A percentile compares a stretch with the other conserved stretches of the same genome.
Conservation (phyloP, 1,140 invertebrate species). For the Idris sp. region DNA sequence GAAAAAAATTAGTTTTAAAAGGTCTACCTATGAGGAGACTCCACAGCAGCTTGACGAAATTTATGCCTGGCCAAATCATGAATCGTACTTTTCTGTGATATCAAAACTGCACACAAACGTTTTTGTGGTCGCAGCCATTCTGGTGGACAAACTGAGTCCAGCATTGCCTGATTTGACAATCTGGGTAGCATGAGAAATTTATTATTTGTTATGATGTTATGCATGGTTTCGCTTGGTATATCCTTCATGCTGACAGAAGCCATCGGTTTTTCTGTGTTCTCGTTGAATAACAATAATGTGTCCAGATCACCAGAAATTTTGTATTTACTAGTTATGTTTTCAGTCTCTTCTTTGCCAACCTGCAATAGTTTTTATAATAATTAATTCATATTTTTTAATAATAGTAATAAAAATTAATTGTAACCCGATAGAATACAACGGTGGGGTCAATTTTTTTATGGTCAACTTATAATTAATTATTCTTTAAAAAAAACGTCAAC, state of each 20-base stretch:
- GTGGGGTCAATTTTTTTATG: too few relatives aligned
- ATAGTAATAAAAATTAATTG: too few relatives aligned
- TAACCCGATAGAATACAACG: too few relatives aligned
- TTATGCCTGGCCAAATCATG: slow-evolving; percentile 81
- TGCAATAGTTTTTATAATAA: slow-evolving; percentile 63
- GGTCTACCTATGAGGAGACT: slow-evolving; percentile 78
- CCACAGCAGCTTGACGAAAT: slow-evolving; percentile 84
- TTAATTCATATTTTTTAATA: not conserved
- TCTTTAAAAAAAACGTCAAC: too few relatives aligned
- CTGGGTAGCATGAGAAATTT: slow-evolving; percentile 92
- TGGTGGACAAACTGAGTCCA: slow-evolving; percentile 91
- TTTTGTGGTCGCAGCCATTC: slow-evolving; percentile 89
- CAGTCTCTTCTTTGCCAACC: slow-evolving; percentile 84
- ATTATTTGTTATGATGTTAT: slow-evolving; percentile 92
- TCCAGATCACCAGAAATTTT: slow-evolving; percentile 88
- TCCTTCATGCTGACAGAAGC: slow-evolving; percentile 92
- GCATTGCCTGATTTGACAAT: slow-evolving; percentile 91
- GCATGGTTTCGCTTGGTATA: slow-evolving; percentile 90
- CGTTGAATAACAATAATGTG: slow-evolving; percentile 93
- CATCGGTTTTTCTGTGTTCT: slow-evolving; percentile 88
- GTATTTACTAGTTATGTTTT: slow-evolving; percentile 83
- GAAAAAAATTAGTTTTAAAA: too few relatives aligned
- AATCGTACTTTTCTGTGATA: slow-evolving; percentile 84
- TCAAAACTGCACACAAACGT: slow-evolving; percentile 91
- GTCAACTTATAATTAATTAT: too few relatives aligned